Evolutionary conservation across 2,113 vertebrate species (phyloP), one percentile per base, ranked within the genome.

Genomic region (Falco punctatus): DNA sequence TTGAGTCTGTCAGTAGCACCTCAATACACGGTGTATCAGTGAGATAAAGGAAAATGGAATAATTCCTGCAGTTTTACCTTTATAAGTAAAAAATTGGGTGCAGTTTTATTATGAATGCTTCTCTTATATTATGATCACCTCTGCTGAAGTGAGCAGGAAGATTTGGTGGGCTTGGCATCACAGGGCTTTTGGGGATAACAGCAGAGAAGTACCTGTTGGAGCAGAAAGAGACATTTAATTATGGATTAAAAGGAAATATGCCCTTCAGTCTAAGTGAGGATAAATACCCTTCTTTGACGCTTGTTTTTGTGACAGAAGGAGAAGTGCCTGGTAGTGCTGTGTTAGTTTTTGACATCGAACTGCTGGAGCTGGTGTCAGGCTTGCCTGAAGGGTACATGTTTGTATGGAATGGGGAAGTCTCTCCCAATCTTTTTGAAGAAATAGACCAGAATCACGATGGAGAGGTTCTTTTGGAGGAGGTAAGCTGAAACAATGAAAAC

Each of bases 301-400:
- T 69, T 95, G 11, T 42, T 42, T 42, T 42, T 62, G 33, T 89
- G 66, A 52, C 91, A 99, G 99, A 98, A 85, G 98, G 98, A 74
- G 99, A 99, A 90, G 99, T 99, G 18, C 99, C 99, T 1, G 99
- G 99, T 38, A 99, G 99, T 23, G 99, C 99, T 0, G 99, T 99
- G 46, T 94, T 99, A 86, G 97, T 99, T 89, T 99, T 99, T 1
- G 98, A 99, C 90, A 98, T 99, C 0, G 99, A 99, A 91, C 94
- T 99, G 96, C 86, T 99, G 18, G 98, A 99, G 11, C 86, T 99
- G 81, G 99, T 99, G 95, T 98, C 99, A 2, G 99, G 99, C 49
- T 98, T 99, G 74, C 99, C 99, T 0, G 99, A 99, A 42, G 99
- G 99, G 26, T 99, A 99, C 98, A 99, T 99, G 99, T 99, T 99